These are phyloP conservation scores for Eulemur albifrons DNA, from an alignment of 2,797 vertebrate genomes.

Conservation along the genomic window DNA sequence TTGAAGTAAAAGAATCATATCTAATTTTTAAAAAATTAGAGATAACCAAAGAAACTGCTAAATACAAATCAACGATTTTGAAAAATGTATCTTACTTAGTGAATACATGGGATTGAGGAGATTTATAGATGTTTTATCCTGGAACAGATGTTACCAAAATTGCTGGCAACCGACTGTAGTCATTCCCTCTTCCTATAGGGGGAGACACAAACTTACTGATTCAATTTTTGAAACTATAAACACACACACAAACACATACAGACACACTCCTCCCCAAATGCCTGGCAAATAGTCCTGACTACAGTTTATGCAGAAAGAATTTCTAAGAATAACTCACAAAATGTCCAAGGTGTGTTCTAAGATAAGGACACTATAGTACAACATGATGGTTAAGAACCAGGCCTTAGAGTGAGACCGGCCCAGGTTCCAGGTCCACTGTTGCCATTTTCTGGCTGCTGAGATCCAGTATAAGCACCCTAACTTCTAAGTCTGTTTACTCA, in stretches of 20 bases:
- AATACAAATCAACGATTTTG: slow-evolving; percentile 43
- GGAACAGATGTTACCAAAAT: slow-evolving; percentile 59
- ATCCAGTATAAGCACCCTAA: neutral
- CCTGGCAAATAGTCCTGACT: neutral
- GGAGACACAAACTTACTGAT: slow-evolving; percentile 51
- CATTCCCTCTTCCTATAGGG: slow-evolving; percentile 50
- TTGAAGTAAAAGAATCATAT: slow-evolving; percentile 23
- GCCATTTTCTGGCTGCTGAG: neutral
- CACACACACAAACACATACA: neutral
- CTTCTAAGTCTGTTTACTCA: neutral
- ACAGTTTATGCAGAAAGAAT: neutral
- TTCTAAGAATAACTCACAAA: neutral
- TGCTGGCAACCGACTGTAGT: slow-evolving; percentile 49
- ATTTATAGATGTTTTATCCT: slow-evolving; percentile 53
- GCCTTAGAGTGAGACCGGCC: neutral
- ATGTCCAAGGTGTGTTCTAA: neutral
- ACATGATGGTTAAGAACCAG: neutral
- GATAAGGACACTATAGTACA: neutral
- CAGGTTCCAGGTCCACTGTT: too few relatives aligned
- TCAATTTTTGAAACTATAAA: slow-evolving; percentile 42
- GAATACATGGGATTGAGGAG: slow-evolving; percentile 31
- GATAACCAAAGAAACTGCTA: slow-evolving; percentile 43
- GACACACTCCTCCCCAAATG: neutral
- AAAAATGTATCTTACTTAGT: slow-evolving; percentile 57
- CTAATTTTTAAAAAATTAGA: slow-evolving; percentile 19